Evolutionary conservation across 2,797 vertebrate species (phyloP).

Genomic region (Zonotrichia albicollis): DNA sequence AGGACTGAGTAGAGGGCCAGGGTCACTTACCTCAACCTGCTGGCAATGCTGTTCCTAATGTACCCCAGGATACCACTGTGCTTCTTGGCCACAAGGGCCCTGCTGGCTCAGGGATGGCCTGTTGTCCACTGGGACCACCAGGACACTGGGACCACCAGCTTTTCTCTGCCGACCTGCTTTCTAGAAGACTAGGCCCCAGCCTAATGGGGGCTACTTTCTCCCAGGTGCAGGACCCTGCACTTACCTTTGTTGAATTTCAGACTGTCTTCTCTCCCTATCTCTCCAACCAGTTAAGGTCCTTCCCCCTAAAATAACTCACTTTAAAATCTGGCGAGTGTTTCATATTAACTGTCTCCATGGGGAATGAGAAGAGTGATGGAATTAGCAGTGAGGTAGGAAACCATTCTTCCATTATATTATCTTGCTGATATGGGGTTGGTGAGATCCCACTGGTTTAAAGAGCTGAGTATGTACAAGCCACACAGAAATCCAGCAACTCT

Average conservation of each 20-base stretch:
- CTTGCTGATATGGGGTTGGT: accelerated
- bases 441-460: neutral
- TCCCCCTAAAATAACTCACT: neutral
- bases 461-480: neutral
- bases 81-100: neutral
- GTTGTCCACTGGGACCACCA: neutral
- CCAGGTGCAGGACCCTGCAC: neutral
- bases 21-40: neutral
- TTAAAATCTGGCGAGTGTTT: neutral
- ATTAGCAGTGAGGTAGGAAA: neutral
- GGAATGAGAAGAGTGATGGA: neutral
- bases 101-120: neutral
- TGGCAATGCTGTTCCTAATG: neutral
- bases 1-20: neutral
- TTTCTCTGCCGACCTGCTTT: accelerated
- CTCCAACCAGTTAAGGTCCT: neutral
- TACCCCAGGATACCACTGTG: accelerated
- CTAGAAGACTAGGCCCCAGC: neutral
- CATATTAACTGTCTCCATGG: neutral
- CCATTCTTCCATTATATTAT: neutral
- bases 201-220: neutral
- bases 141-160: neutral
- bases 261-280: neutral
- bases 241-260: neutral
- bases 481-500: neutral